Evolutionary conservation across 2,113 vertebrate species (phyloP), one percentile per base, ranked within the genome.

Genomic region (Saccopteryx leptura): DNA sequence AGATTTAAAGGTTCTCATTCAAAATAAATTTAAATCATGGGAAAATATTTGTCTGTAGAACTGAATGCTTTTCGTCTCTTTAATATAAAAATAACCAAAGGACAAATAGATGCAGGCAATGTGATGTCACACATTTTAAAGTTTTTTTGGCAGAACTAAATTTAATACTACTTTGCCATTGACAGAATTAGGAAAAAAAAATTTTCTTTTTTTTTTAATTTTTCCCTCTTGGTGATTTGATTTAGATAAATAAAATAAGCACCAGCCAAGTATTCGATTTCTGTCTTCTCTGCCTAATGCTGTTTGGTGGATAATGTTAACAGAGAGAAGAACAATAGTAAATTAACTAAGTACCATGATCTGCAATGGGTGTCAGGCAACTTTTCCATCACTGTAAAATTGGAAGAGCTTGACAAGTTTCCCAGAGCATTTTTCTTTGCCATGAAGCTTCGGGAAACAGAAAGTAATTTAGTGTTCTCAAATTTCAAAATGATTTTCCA

Each of bases 401-500:
- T 93, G 15, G 48, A 92, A 93, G 76, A 60, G 31, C 58, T 95
- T 78, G 65, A 87, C 75, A 90, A 92, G 5, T 68, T 96, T 82
- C 91, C 80, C n/a, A 93, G 74, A 85, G 78, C 9, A 72, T 88
- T 10, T 93, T 33, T 90, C 61, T 88, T 76, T 86, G 12, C 23
- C 39, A 84, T 5, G 31, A 78, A 74, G 58, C 12, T 84, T 91
- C 92, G 61, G 65, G 84, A 96, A 96, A 94, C 10, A 96, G 56
- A 92, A 93, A 95, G 71, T 68, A 95, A 78, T 74, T 80, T 90
- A 66, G 50, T 85, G 28, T 48, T 92, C 52, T 96, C 15, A 60
- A 83, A n/a, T 80, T 95, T 94, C 66, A 93, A 93, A 97, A 97
- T 85, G 6, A 66, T 61, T 93, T 94, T 90, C 6, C 19, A 80